A percentile compares a stretch with the other conserved stretches of the same genome.
phyloP scores from a whole-genome alignment of 2,113 vertebrate species.

The Isichthys henryi region DNA sequence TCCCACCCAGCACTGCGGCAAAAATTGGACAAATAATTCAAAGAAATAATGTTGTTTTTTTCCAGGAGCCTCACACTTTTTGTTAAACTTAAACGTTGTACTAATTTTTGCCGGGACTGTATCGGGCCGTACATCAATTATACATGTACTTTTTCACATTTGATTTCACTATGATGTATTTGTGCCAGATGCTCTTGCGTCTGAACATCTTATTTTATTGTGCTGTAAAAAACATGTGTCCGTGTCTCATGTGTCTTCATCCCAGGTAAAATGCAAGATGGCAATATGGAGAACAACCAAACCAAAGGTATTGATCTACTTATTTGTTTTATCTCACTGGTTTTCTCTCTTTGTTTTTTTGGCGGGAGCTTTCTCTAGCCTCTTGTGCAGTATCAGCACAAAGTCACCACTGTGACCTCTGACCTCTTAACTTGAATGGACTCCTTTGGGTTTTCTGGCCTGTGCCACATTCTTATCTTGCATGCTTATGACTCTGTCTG shows the following conservation, averaged over 20 bases:
- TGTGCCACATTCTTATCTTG: not conserved
- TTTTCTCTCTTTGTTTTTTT: not conserved
- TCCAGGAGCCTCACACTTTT: not conserved
- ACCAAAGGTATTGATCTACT: constrained; percentile 68
- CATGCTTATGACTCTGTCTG: not conserved
- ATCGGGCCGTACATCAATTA: not conserved
- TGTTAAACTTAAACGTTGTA: not conserved
- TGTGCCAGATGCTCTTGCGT: constrained; percentile 58
- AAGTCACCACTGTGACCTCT: not conserved
- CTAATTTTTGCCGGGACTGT: not conserved
- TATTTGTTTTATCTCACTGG: not conserved
- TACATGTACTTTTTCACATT: constrained; percentile 39
- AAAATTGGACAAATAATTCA: not conserved
- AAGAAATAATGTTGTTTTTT: not conserved
- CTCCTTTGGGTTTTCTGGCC: not conserved
- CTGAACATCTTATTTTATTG: constrained; percentile 45
- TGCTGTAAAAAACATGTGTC: constrained; percentile 67
- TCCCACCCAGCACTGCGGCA: not conserved
- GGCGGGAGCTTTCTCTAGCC: not conserved
- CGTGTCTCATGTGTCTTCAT: constrained; percentile 67
- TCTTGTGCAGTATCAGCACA: not conserved
- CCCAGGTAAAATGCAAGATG: constrained; percentile 81
- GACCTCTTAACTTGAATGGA: not conserved
- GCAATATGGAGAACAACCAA: constrained; percentile 75
- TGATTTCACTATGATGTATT: constrained; percentile 50